Evolutionary conservation across 2,113 vertebrate species (phyloP).

Genomic region (Phrynosoma platyrhinos): DNA sequence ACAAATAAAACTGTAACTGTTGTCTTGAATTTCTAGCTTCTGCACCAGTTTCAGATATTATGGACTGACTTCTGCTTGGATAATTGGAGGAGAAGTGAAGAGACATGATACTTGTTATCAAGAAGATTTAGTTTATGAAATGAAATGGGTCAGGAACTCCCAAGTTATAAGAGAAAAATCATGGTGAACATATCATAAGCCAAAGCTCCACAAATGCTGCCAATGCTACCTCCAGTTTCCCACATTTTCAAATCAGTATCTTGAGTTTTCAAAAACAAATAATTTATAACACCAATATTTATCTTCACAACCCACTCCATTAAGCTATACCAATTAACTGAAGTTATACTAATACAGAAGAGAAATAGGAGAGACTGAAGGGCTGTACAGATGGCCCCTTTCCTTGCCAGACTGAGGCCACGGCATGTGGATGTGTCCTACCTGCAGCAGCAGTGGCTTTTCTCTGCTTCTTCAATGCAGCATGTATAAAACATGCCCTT

Average conservation of each 20-base stretch:
- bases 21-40: conserved; percentile 4
- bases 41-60: neutral
- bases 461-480: no score
- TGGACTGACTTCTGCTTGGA: conserved; percentile 4
- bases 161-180: neutral
- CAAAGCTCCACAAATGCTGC: neutral
- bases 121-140: conserved; percentile 3
- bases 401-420: no score
- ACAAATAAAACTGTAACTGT: conserved; percentile 13
- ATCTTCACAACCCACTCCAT: no score
- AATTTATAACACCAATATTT: no score
- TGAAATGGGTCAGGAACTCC: neutral
- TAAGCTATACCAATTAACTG: no score
- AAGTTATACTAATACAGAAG: no score
- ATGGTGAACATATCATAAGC: neutral
- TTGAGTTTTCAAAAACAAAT: no score
- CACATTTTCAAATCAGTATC: neutral
- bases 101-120: neutral
- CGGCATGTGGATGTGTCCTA: no score
- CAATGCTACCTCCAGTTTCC: neutral
- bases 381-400: no score
- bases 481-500: no score
- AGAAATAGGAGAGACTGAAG: no score
- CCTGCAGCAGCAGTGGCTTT: no score
- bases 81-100: neutral